These are phyloP conservation scores for Mastomys natalensis DNA, from an alignment of 2,113 vertebrate species.

Conservation along the genomic window DNA sequence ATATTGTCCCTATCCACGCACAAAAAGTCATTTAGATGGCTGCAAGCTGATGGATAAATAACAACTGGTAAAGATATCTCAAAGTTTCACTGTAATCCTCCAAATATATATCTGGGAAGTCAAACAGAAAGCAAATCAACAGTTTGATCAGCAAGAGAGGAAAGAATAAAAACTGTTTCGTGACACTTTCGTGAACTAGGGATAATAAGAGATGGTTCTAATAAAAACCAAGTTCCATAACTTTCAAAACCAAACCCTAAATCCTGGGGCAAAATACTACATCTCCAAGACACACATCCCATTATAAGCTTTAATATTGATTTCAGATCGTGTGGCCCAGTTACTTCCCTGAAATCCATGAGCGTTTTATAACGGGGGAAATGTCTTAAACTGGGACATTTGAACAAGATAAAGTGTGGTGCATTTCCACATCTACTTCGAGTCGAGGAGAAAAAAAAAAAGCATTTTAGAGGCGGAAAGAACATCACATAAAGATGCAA, in stretches of 20 bases:
- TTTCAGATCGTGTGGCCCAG: neutral
- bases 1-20: neutral
- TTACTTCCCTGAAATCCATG: neutral
- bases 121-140: neutral
- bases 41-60: neutral
- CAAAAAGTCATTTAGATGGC: neutral
- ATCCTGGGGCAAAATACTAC: neutral
- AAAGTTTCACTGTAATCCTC: slow-evolving; percentile 1
- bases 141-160: neutral
- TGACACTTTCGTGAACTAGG: neutral
- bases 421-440: fast-evolving
- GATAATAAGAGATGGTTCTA: neutral
- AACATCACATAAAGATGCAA: neutral
- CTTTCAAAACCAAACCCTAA: neutral
- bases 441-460: neutral
- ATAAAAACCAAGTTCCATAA: neutral
- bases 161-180: too few relatives aligned
- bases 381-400: neutral
- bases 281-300: neutral
- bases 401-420: neutral
- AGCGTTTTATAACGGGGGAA: neutral
- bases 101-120: slow-evolving; percentile 24
- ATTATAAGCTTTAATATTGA: neutral
- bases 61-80: slow-evolving; percentile 22
- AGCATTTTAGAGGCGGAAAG: neutral